A percentile compares a stretch with the other conserved stretches of the same genome.
Conservation (phyloP, 2,888 invertebrate genomes). For the Harpalus rufipes region DNA sequence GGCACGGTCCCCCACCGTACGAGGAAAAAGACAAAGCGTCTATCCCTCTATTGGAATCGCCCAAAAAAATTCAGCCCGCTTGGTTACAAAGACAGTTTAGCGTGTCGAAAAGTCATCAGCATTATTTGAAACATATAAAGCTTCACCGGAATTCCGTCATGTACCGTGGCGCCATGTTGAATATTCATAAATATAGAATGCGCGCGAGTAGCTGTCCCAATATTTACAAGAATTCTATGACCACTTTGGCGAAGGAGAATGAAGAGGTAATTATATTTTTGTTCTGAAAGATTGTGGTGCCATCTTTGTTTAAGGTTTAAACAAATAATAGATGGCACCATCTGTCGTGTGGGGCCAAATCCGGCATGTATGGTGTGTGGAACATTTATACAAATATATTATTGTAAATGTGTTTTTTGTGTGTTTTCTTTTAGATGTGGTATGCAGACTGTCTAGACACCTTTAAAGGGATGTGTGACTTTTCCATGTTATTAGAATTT, state of each 20-base stretch:
- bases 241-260: constrained; percentile 87
- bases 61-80: constrained; percentile 15
- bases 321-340: no score
- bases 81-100: constrained; percentile 80
- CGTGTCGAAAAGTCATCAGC: constrained; percentile 79
- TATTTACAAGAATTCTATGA: constrained; percentile 94
- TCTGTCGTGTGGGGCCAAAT: no score
- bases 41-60: constrained; percentile 51
- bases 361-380: no score
- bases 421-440: constrained; percentile 81
- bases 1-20: constrained; percentile 61
- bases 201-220: constrained; percentile 95
- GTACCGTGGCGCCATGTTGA: constrained; percentile 91
- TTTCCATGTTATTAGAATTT: constrained; percentile 86
- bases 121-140: constrained; percentile 85
- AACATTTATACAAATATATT: no score
- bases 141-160: constrained; percentile 90
- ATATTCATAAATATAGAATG: constrained; percentile 88
- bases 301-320: no score
- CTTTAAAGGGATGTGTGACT: constrained; percentile 87
- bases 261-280: constrained; percentile 80
- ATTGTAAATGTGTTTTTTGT: constrained; percentile 66
- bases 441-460: constrained; percentile 83
- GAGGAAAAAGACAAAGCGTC: constrained; percentile 44
- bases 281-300: no score